These are phyloP conservation scores for Menidia beryllina DNA, from an alignment of 2,113 vertebrate genomes.

Conservation along the genomic window DNA sequence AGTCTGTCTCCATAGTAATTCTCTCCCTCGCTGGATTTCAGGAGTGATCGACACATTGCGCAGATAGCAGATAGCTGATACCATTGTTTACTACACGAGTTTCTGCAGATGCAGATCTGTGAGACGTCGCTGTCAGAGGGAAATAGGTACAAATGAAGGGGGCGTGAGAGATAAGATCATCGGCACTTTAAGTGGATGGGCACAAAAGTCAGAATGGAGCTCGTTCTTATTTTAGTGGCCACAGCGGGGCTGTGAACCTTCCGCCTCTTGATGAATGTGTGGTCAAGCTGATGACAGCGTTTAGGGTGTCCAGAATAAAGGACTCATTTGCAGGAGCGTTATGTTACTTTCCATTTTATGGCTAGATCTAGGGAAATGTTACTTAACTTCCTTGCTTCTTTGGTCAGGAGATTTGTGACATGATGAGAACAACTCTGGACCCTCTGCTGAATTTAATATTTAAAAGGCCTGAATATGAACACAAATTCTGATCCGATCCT, in stretches of 20 bases:
- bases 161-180: slow-evolving; percentile 11
- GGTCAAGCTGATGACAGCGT: slow-evolving; percentile 61
- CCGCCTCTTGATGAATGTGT: slow-evolving; percentile 49
- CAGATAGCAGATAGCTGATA: too few relatives aligned
- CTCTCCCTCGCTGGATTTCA: slow-evolving; percentile 34
- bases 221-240: slow-evolving; percentile 63
- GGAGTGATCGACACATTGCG: slow-evolving; percentile 47
- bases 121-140: neutral
- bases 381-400: too few relatives aligned
- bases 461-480: slow-evolving; percentile 1
- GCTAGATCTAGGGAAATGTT: too few relatives aligned
- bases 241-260: slow-evolving; percentile 15
- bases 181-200: slow-evolving; percentile 60
- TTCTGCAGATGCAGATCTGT: slow-evolving; percentile 11
- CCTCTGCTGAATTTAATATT: too few relatives aligned
- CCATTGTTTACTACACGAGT: too few relatives aligned
- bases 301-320: slow-evolving; percentile 60
- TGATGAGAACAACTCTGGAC: slow-evolving; percentile 23
- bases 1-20: slow-evolving; percentile 51
- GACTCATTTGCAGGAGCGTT: slow-evolving; percentile 15
- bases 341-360: too few relatives aligned
- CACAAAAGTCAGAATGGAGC: slow-evolving; percentile 35
- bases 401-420: slow-evolving; percentile 10
- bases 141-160: neutral
- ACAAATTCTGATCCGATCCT: neutral